Evolutionary conservation across 2,113 vertebrate genomes (phyloP).

Genomic region (Limanda limanda): DNA sequence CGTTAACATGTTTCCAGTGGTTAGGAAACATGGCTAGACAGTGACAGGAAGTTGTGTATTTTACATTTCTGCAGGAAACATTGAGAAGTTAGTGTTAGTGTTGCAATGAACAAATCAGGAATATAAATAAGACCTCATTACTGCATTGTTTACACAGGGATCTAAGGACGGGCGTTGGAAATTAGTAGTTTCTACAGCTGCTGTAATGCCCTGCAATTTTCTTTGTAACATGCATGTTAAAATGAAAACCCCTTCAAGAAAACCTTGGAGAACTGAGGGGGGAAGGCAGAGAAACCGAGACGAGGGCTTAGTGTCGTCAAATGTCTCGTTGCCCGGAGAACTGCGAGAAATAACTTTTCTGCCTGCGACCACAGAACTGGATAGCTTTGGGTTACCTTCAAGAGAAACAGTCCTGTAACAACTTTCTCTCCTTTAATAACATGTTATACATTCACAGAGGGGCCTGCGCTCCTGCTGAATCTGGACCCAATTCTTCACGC

Average conservation of each 20-base stretch:
- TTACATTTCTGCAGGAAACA: too few relatives aligned
- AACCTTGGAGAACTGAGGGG: constrained; percentile 2
- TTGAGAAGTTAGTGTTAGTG: not conserved
- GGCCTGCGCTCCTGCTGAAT: constrained; percentile 47
- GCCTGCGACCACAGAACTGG: constrained; percentile 56
- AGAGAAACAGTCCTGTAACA: constrained; percentile 70
- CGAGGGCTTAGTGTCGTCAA: constrained; percentile 56
- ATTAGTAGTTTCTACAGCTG: too few relatives aligned
- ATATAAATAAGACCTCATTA: too few relatives aligned
- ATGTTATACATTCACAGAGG: constrained; percentile 41
- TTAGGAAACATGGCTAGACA: not conserved
- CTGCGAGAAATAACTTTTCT: constrained; percentile 44
- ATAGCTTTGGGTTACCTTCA: constrained; percentile 68
- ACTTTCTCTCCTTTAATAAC: constrained; percentile 77
- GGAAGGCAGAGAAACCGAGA: constrained; percentile 30
- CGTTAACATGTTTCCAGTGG: not conserved
- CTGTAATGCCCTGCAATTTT: too few relatives aligned
- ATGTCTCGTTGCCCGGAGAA: constrained; percentile 26
- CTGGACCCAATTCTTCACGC: constrained; percentile 72
- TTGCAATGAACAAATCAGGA: not conserved
- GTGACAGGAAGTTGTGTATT: not conserved
- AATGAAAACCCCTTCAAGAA: not conserved
- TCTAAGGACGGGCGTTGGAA: too few relatives aligned
- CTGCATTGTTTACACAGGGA: too few relatives aligned
- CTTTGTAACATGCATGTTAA: not conserved